Evolutionary conservation across 2,113 vertebrate species (phyloP), one percentile per base, ranked within the genome.

Genomic region (Chloropsis hardwickii): DNA sequence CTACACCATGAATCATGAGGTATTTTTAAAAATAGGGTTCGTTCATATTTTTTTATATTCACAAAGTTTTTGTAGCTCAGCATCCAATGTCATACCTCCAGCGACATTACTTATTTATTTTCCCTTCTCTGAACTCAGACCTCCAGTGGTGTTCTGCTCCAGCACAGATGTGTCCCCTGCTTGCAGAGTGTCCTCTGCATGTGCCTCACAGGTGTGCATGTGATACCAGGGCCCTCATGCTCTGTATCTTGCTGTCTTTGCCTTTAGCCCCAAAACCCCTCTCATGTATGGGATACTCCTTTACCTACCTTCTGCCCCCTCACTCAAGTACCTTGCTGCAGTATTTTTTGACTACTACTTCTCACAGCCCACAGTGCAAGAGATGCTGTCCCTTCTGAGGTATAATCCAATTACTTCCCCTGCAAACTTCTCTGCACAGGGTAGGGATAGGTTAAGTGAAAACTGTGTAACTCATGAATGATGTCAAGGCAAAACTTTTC

Each of bases 161-260:
- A 80, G 29, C 8, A 54, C 1, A 8, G 33, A 70, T 2, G 1
- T 23, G 24, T 2, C 7, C 4, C 6, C 29, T 42, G 17, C 27
- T 60, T 69, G 35, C 44, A 79, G 3, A 14, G 17, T 1, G 1
- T 45, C 33, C 24, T 54, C 33, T 39, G 39, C 23, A 24, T 2
- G 18, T n/a, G 33, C 19, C 44, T 64, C 44, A 70, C 22, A 51
- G 12, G 12, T 11, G 23, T 18, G 33, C 20, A 25, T 2, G 31
- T 28, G 22, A 23, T 9, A 53, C 14, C 0, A 5, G 19, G 17
- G 37, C 5, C 21, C 19, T 61, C 0, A 0, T 7, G 24, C 10
- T 72, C 21, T n/a, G 16, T 14, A 6, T 28, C 33, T 12, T 0
- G 0, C 31, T 19, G 3, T 17, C 14, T 40, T 24, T n/a, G 16